Base-by-base conservation (phyloP, 1,140 invertebrate genomes). In the Drusus annulatus region DNA sequence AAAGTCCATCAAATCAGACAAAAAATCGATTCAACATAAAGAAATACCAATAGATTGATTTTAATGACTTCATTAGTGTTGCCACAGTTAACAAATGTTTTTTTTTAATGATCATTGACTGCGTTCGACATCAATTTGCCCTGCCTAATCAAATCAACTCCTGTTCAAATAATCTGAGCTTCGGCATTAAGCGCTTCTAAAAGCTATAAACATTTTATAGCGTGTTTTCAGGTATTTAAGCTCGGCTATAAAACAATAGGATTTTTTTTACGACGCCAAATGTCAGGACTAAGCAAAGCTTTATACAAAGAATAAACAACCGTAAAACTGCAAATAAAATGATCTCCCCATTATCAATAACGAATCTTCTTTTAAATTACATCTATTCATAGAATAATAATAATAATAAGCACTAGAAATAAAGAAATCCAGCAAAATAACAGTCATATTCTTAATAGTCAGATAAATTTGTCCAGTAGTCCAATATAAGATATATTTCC, bases 111-210 rank as follows among this genome's bases (percentile, higher is more conserved):
- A 21, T 21, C 7, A 6, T 56, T 56, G 54, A 56, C 54, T 56
- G 54, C 21, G 21, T 19, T 19, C n/a, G 21, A 19, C 54, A 4
- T 56, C 54, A 1, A 56, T 56, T 56, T 10, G 54, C 21, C 54
- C 54, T 2, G 36, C 36, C 54, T 56, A 56, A 56, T 56, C 54
- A 56, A 56, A 56, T 56, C 54, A 56, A 21, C 54, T 17, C n/a
- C 54, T 56, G 54, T 56, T 56, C 21, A 56, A 56, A 56, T 56
- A 56, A 56, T 56, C 54, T 56, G 21, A 21, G 54, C n/a, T 19
- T 10, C 54, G 36, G 8, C 54, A 19, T 19, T 56, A n/a, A 56
- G 54, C n/a, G 54, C n/a, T 21, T 19, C 54, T 45, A 5, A 13
- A 45, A 21, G 54, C 54, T 13, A 6, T 56, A 56, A 56, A 56